A percentile compares a stretch with the other conserved stretches of the same genome.
Conservation (phyloP, 2,888 invertebrate species). For the Zeuzera pyrina region DNA sequence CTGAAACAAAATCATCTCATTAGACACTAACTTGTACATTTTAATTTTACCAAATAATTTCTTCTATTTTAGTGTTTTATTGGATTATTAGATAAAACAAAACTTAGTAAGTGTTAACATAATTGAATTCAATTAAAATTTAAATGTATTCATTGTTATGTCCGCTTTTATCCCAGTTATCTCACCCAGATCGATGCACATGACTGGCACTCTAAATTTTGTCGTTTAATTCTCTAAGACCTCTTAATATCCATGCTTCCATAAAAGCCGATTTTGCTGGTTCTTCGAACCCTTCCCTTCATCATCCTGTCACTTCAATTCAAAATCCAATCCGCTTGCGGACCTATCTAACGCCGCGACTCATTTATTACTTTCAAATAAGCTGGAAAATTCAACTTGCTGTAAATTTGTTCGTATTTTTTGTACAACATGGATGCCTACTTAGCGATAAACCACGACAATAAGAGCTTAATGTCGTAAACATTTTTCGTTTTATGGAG, state of each 20-base stretch:
- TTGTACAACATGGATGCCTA: neutral
- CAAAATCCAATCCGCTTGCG: constrained; percentile 29
- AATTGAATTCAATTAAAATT: too few species aligned
- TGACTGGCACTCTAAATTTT: too few species aligned
- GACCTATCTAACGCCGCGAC: constrained; percentile 21
- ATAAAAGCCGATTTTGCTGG: constrained; percentile 6
- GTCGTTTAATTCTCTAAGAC: neutral
- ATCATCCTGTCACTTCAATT: constrained; percentile 39
- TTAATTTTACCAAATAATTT: too few species aligned
- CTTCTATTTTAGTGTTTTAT: too few species aligned
- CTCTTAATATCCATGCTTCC: constrained; percentile 11
- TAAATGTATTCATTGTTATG: too few species aligned
- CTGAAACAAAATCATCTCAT: too few species aligned
- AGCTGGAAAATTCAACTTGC: constrained; percentile 4
- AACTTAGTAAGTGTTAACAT: too few species aligned
- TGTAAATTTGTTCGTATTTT: neutral
- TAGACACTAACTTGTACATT: too few species aligned
- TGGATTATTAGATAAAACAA: too few species aligned
- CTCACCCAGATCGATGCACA: too few species aligned
- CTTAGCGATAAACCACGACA: neutral
- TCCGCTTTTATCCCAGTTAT: too few species aligned
- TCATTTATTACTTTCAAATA: constrained; percentile 25
- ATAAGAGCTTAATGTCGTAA: neutral
- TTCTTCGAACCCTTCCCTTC: constrained; percentile 25
- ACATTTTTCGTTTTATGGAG: too few species aligned